Conservation (phyloP, 2,797 vertebrate genomes). For the Megalops cyprinoides region DNA sequence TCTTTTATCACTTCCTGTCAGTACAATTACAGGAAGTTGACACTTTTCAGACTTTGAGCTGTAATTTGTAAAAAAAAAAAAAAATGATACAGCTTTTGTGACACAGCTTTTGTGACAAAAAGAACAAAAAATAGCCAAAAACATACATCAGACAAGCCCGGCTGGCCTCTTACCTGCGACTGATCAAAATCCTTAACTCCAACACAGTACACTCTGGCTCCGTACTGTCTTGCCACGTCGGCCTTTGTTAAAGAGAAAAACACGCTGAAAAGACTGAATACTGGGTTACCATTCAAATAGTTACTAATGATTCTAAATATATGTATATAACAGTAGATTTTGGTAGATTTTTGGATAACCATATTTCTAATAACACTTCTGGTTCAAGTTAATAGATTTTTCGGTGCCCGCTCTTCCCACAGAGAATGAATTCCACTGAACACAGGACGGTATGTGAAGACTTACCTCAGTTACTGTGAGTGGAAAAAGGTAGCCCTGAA, state of each 20-base stretch:
- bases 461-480: constrained; percentile 85
- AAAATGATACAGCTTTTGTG: neutral
- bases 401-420: neutral
- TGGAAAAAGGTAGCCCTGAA: constrained; percentile 79
- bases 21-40: neutral
- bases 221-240: constrained; percentile 76
- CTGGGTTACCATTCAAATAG: neutral
- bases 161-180: constrained; percentile 78
- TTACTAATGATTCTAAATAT: constrained; percentile 18
- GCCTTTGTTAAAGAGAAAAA: constrained; percentile 71
- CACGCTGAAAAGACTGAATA: neutral
- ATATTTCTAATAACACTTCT: neutral
- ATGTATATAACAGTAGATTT: neutral
- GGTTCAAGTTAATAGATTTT: neutral
- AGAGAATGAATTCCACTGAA: neutral
- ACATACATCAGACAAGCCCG: neutral
- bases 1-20: constrained; percentile 2
- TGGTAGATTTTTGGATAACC: neutral
- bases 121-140: neutral
- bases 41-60: neutral
- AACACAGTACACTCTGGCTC: constrained; percentile 92
- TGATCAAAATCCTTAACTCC: constrained; percentile 92
- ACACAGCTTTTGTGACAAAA: neutral
- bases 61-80: neutral
- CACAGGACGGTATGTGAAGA: neutral